These are phyloP conservation scores for Psettodes erumei DNA, from an alignment of 2,113 vertebrate genomes.

Conservation along the genomic window DNA sequence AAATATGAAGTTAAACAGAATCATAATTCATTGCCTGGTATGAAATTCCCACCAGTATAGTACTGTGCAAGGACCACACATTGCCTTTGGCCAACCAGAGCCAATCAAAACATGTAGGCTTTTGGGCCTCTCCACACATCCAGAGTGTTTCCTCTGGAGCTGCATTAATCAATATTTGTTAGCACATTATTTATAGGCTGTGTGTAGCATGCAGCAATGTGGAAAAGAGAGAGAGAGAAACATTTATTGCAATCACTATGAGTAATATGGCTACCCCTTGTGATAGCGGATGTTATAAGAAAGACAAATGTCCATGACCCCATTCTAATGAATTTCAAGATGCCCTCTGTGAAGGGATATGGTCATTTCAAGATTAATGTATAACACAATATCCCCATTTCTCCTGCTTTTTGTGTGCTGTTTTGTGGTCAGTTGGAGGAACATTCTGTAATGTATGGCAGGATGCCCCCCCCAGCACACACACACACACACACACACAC, in stretches of 20 bases:
- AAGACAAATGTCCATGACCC: neutral
- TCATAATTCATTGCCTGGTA: constrained; percentile 38
- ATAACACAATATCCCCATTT: neutral
- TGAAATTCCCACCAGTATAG: constrained; percentile 28
- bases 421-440: constrained; percentile 42
- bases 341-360: neutral
- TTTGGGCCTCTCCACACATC: constrained; percentile 49
- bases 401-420: constrained; percentile 20
- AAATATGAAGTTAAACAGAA: constrained; percentile 17
- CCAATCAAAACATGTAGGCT: constrained; percentile 64
- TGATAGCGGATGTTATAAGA: neutral
- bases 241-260: neutral
- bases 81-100: constrained; percentile 56
- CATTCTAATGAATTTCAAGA: neutral
- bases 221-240: constrained; percentile 2
- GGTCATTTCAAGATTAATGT: neutral
- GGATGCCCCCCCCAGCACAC: neutral
- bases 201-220: constrained; percentile 24
- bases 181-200: constrained; percentile 70
- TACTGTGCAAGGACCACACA: constrained; percentile 14
- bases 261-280: neutral
- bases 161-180: constrained; percentile 72
- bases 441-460: constrained; percentile 7
- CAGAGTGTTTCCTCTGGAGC: constrained; percentile 48
- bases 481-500: too few species aligned